Evolutionary conservation across 2,113 vertebrate species (phyloP).

Genomic region (Boulengeromyrus knoepffleri): DNA sequence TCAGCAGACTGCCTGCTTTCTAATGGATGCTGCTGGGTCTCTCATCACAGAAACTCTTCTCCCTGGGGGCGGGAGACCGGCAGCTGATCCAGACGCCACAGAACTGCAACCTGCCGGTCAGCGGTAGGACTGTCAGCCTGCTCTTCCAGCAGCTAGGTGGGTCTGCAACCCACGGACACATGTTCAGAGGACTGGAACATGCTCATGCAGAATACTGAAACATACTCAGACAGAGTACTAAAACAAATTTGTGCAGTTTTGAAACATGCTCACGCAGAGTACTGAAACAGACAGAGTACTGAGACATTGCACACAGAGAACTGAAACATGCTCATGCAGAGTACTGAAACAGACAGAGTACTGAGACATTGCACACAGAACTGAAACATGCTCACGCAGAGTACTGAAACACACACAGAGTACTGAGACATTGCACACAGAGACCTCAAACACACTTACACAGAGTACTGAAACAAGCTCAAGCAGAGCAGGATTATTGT

Average conservation of each 20-base stretch:
- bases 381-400: background rate
- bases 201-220: background rate
- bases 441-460: background rate
- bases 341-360: background rate
- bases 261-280: background rate
- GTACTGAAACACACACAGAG: background rate
- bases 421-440: too few species aligned
- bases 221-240: background rate
- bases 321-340: background rate
- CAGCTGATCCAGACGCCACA: slow-evolving; percentile 95
- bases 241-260: background rate
- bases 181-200: background rate
- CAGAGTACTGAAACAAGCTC: background rate
- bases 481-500: background rate
- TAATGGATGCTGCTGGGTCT: slow-evolving; percentile 9
- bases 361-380: background rate
- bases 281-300: background rate
- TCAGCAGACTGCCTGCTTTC: background rate
- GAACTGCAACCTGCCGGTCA: slow-evolving; percentile 82
- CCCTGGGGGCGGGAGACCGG: slow-evolving; percentile 89
- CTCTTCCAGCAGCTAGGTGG: slow-evolving; percentile 95
- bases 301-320: too few species aligned
- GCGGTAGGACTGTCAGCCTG: slow-evolving; percentile 84
- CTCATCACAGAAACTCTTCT: slow-evolving; percentile 82
- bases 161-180: slow-evolving; percentile 37